Evolutionary conservation across 2,888 invertebrate genomes (phyloP).

Genomic region (Tridacna gigas): DNA sequence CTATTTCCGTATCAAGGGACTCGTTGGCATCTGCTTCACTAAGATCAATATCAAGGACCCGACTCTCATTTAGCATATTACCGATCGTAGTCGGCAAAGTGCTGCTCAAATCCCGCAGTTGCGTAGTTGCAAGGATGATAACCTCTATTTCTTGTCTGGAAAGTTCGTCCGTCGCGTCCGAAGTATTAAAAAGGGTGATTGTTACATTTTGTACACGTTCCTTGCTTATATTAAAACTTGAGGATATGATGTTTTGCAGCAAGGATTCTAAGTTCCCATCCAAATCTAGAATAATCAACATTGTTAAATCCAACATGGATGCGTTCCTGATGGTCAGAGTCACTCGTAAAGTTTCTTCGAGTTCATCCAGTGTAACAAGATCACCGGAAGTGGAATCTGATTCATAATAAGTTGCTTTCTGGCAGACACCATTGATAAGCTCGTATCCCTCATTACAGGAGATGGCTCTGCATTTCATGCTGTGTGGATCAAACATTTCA

Average conservation of each 20-base stretch:
- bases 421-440: slow-evolving; percentile 64
- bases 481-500: slow-evolving; percentile 69
- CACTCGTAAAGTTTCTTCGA: slow-evolving; percentile 59
- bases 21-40: background rate
- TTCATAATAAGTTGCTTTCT: slow-evolving; percentile 28
- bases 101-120: background rate
- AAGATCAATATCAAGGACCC: background rate
- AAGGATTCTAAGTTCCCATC: slow-evolving; percentile 31
- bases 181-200: slow-evolving; percentile 48
- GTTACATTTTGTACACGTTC: slow-evolving; percentile 69
- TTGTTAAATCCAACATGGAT: slow-evolving; percentile 47
- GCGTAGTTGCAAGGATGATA: slow-evolving; percentile 5
- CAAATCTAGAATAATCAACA: slow-evolving; percentile 46
- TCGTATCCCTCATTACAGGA: slow-evolving; percentile 65
- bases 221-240: slow-evolving; percentile 64
- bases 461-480: slow-evolving; percentile 66
- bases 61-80: background rate
- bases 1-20: background rate
- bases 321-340: slow-evolving; percentile 69
- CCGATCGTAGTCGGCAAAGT: background rate
- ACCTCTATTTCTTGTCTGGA: slow-evolving; percentile 44
- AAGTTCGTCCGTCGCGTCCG: slow-evolving; percentile 26
- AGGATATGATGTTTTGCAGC: slow-evolving; percentile 56
- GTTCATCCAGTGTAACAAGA: slow-evolving; percentile 42
- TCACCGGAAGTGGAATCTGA: slow-evolving; percentile 40